A percentile compares a stretch with the other conserved stretches of the same genome.
These are phyloP conservation scores for Melieria crassipennis DNA, from an alignment of 2,888 invertebrate species.

Conservation along the genomic window DNA sequence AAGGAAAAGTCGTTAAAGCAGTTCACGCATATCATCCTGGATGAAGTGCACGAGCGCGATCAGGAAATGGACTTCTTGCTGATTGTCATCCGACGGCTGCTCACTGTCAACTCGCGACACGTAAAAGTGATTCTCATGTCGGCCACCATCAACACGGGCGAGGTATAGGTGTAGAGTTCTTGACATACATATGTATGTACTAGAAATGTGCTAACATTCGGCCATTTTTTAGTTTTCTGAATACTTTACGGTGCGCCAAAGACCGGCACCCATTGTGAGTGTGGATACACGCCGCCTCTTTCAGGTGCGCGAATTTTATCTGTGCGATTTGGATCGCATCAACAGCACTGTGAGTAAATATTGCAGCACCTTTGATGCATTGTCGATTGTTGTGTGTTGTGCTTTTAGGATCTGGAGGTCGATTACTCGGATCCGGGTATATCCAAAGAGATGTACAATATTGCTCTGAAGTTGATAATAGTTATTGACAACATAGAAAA, in stretches of 20 bases:
- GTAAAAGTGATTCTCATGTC: constrained; percentile 91
- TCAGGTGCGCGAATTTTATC: constrained; percentile 72
- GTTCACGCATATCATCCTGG: constrained; percentile 90
- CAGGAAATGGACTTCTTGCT: constrained; percentile 92
- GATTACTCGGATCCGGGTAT: constrained; percentile 71
- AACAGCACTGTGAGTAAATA: constrained; percentile 59
- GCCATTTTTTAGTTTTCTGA: constrained; percentile 53
- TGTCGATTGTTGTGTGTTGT: constrained; percentile 10
- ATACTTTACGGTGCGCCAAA: constrained; percentile 55
- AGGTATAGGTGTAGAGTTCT: constrained; percentile 42
- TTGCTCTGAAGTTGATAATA: constrained; percentile 71
- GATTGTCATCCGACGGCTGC: constrained; percentile 81
- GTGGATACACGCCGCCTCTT: constrained; percentile 69
- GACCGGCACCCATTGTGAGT: constrained; percentile 70
- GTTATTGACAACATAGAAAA: constrained; percentile 68
- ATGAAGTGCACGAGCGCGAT: constrained; percentile 94
- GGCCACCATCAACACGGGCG: constrained; percentile 83
- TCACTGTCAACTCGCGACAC: constrained; percentile 72
- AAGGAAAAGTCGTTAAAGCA: constrained; percentile 75
- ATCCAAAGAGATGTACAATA: constrained; percentile 69
- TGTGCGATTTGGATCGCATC: constrained; percentile 68
- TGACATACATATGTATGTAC: too few species aligned
- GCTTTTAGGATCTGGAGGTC: constrained; percentile 66
- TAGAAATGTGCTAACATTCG: not conserved
- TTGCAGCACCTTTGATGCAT: not conserved